Conservation (phyloP, 2,113 vertebrate genomes). For the Eublepharis macularius region DNA sequence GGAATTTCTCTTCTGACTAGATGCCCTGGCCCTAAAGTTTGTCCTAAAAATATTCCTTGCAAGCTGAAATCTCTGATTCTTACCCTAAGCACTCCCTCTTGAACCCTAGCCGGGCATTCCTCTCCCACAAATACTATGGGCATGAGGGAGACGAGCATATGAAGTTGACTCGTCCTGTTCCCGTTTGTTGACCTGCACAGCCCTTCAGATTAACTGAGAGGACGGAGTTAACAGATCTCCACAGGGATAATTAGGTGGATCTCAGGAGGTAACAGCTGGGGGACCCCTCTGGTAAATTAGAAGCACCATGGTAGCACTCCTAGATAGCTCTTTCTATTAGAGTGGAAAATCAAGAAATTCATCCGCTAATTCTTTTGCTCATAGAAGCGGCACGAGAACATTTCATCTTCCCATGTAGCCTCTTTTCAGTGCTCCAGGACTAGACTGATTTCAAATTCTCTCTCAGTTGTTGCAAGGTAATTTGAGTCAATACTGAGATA, state of each 20-base stretch:
- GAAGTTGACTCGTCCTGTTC: constrained; percentile 5
- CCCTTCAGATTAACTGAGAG: neutral
- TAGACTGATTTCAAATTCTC: constrained; percentile 32
- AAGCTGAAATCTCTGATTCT: neutral
- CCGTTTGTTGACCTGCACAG: neutral
- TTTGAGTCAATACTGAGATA: constrained; percentile 40
- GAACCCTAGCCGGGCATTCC: neutral
- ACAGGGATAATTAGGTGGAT: constrained; percentile 44
- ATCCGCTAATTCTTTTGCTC: constrained; percentile 64
- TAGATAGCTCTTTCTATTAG: constrained; percentile 50
- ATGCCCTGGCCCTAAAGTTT: neutral
- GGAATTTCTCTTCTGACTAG: neutral
- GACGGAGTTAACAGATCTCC: constrained; percentile 57
- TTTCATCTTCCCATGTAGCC: constrained; percentile 48
- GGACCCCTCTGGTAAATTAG: constrained; percentile 57
- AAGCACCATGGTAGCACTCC: constrained; percentile 40
- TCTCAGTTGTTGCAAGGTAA: constrained; percentile 44
- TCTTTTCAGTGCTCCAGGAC: constrained; percentile 54
- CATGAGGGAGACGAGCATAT: neutral
- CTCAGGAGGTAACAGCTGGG: constrained; percentile 41
- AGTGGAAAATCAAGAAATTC: constrained; percentile 60
- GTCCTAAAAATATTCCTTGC: fast-evolving
- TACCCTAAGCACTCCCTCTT: neutral
- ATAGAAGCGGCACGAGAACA: constrained; percentile 63
- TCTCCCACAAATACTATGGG: neutral